Evolutionary conservation across 2,113 vertebrate species (phyloP), one percentile per base, ranked within the genome.

Genomic region (Recurvirostra avosetta): DNA sequence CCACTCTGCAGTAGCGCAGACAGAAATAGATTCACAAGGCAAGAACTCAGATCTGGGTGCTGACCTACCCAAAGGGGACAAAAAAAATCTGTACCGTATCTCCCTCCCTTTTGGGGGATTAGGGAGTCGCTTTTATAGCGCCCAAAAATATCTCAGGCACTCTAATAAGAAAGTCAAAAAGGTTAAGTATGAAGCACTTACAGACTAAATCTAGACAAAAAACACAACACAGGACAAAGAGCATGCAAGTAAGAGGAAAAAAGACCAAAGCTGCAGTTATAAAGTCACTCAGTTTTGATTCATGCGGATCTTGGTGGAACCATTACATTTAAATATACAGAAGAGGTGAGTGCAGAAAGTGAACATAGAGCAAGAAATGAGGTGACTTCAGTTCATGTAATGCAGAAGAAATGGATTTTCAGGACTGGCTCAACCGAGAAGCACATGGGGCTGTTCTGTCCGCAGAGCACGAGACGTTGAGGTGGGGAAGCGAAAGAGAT

Each of bases 271-370:
- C 49, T 50, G 74, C 22, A 65, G 25, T 73, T 65, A 32, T 9
- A 30, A 86, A 92, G 50, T 55, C 63, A 52, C 38, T 78, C 23
- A 1, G 0, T 19, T 53, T 30, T 71, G 72, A 7, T 8, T 41
- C 34, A 9, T 19, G 49, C 8, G 58, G 58, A 29, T 47, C 50
- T 29, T 18, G 65, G 38, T 50, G 86, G 63, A 88, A 53, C 23
- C 17, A 7, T 2, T 10, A 23, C 4, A 15, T 71, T 84, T 50
- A 55, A 77, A 62, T 6, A 49, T 0, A 26, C 0, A 5, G 11
- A 8, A 15, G 11, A 50, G 36, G 34, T 9, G 45, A 75, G 23
- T 15, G 11, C 6, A 32, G 16, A 67, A 55, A 27, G 4, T 3
- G 43, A 21, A 55, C 29, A 30, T 2, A 4, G 4, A 40, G 13